Evolutionary conservation across 2,888 invertebrate species (phyloP).

Genomic region (Muschampia plurimacula): DNA sequence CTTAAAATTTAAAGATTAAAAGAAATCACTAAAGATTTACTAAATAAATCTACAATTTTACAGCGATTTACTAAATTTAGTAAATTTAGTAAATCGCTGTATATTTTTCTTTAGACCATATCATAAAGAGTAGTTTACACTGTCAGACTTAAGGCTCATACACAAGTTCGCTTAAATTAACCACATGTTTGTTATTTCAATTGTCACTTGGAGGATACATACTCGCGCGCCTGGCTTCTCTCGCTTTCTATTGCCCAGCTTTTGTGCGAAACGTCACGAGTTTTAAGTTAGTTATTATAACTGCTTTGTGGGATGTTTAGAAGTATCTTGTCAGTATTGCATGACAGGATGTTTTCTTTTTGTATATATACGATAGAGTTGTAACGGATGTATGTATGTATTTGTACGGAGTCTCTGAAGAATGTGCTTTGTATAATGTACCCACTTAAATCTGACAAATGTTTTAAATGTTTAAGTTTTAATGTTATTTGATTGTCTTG

Average conservation of each 20-base stretch:
- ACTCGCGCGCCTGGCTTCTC: conserved; percentile 23
- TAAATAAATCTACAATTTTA: too few relatives aligned
- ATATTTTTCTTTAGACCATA: conserved; percentile 31
- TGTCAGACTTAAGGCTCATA: conserved; percentile 48
- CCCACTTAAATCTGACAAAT: too few relatives aligned
- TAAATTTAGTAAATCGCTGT: neutral
- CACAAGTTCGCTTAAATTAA: conserved; percentile 51
- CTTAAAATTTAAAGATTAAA: too few relatives aligned
- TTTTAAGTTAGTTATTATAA: conserved; percentile 30
- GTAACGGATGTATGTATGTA: neutral
- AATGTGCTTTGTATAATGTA: neutral
- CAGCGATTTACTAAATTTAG: too few relatives aligned
- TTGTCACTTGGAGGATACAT: conserved; percentile 45
- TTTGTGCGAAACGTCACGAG: conserved; percentile 32
- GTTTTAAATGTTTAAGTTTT: too few relatives aligned
- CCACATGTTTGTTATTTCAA: conserved; percentile 53
- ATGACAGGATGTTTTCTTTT: conserved; percentile 26
- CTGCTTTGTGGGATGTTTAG: conserved; percentile 7
- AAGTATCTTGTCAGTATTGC: neutral
- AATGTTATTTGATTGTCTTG: too few relatives aligned
- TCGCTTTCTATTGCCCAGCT: conserved; percentile 20
- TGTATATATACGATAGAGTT: neutral
- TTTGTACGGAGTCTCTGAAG: neutral
- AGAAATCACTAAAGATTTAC: too few relatives aligned
- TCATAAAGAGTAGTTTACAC: conserved; percentile 50